Base-by-base conservation (phyloP, 2,888 invertebrate species). In the Odontocerum albicorne region DNA sequence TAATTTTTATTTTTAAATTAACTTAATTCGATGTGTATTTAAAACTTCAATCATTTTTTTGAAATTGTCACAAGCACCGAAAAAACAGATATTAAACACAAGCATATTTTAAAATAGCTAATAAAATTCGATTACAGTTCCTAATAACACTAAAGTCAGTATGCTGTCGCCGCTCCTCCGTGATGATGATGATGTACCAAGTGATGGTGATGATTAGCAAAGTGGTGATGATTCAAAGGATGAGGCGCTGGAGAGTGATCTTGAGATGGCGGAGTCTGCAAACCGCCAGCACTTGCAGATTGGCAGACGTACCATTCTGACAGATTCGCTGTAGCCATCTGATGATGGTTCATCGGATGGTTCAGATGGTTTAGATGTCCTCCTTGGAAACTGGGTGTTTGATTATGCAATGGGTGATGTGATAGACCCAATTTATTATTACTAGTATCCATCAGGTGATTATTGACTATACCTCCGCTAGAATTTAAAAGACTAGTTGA, bases 241-340 rank as follows among this genome's bases (percentile, higher is more conserved):
- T 79, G 74, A 46, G 81, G 75, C 47, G 85, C 80, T 7, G 84
- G 79, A 53, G 88, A 83, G 65, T 84, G 83, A 62, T 81, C 81
- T 22, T 81, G 85, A 46, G 85, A 81, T 27, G 87, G 85, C 64
- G 87, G 86, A 59, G 87, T 87, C 50, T 84, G 79, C 39, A 85
- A 85, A 82, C 63, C 82, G 80, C 69, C 70, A 67, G 78, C 77
- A 64, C 77, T 75, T 59, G 79, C 74, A 71, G 87, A 86, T 70
- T 90, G 91, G 64, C 90, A 90, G 50, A 90, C 86, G 72, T 92
- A 90, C 83, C 92, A 87, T 63, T 92, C 91, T 65, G 82, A 81
- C 61, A 87, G 69, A 68, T 89, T 86, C n/a, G 87, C 79, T 64
- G 83, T 67, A 47, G 72, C 69, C 50, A 72, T 72, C 63, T 70